phyloP scores from a whole-genome alignment of 1,140 invertebrate genomes.

The Harpegnathos saltator region DNA sequence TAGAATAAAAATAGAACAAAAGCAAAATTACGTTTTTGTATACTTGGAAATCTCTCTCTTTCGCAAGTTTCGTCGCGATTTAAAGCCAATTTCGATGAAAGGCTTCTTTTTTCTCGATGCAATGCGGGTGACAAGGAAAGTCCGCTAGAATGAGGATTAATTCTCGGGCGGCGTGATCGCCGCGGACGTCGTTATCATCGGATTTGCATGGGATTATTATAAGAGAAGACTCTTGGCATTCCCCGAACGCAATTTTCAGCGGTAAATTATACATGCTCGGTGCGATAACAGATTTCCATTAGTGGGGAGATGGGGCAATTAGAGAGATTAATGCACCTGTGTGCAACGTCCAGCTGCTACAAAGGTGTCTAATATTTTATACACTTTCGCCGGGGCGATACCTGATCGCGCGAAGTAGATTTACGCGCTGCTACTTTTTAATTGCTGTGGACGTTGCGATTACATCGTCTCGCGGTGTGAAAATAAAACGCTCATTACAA shows the following conservation, averaged over 20 bases:
- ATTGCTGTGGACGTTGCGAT: constrained; percentile 38
- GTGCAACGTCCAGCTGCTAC: not conserved
- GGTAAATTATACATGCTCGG: not conserved
- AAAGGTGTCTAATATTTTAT: constrained; percentile 10
- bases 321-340: constrained; percentile 3
- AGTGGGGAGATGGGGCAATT: constrained; percentile 26
- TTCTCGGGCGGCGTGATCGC: constrained; percentile 12
- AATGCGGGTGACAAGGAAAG: not conserved
- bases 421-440: constrained; percentile 34
- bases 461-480: constrained; percentile 3
- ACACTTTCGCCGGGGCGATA: not conserved
- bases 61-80: too few species aligned
- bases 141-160: constrained; percentile 12
- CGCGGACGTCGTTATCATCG: constrained; percentile 7
- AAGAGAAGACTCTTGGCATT: constrained; percentile 16
- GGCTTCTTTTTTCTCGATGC: not conserved
- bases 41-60: too few species aligned
- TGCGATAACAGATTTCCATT: constrained; percentile 38
- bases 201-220: constrained; percentile 31
- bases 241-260: constrained; percentile 8
- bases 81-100: too few species aligned
- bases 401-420: not conserved
- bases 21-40: too few species aligned
- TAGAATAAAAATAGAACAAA: too few species aligned
- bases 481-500: constrained; percentile 51